Conservation (phyloP, 2,113 vertebrate species). For the Terrapene triunguis region DNA sequence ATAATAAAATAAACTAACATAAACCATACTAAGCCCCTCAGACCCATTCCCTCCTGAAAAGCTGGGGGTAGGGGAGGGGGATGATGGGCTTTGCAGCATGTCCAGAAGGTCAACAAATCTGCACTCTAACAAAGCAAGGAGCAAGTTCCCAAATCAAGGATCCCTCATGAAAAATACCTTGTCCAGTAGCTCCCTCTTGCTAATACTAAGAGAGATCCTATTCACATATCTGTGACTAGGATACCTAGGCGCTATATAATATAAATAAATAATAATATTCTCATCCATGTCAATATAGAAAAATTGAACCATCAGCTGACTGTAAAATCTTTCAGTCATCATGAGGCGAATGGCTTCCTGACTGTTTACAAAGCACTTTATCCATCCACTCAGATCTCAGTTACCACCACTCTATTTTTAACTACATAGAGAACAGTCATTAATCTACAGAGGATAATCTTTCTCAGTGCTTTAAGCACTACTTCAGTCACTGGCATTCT, state of each 20-base stretch:
- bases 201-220: not conserved
- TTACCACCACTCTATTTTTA: not conserved
- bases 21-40: not conserved
- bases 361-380: not conserved
- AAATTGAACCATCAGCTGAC: not conserved
- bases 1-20: not conserved
- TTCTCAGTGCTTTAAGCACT: not conserved
- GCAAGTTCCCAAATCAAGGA: not conserved
- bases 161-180: not conserved
- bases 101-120: not conserved
- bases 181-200: not conserved
- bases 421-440: not conserved
- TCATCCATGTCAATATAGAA: not conserved
- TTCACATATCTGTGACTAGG: not conserved
- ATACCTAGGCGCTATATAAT: too few species aligned
- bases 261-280: not conserved
- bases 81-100: not conserved
- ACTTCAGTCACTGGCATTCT: not conserved
- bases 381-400: not conserved
- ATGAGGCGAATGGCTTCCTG: not conserved
- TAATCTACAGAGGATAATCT: not conserved
- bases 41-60: not conserved
- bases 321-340: not conserved
- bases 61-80: not conserved
- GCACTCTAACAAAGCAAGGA: not conserved